Conservation (phyloP, 2,888 invertebrate genomes). For the Chydorus sphaericus region DNA sequence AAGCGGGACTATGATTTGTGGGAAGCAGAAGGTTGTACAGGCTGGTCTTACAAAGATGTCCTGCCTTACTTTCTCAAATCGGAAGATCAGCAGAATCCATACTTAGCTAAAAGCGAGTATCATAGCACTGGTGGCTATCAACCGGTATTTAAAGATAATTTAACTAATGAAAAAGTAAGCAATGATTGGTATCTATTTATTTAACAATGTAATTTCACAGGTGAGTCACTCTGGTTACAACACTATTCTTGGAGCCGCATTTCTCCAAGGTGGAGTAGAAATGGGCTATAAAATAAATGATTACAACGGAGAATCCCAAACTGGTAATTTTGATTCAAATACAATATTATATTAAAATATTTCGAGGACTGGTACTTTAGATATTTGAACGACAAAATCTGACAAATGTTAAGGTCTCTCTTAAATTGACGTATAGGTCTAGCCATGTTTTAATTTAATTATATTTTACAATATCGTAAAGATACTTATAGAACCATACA, state of each 20-base stretch:
- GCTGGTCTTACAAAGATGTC: slow-evolving; percentile 71
- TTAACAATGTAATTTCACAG: too few relatives aligned
- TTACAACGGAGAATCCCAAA: slow-evolving; percentile 71
- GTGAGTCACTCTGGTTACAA: slow-evolving; percentile 15
- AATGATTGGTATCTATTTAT: too few relatives aligned
- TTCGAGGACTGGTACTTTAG: too few relatives aligned
- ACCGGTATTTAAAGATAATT: slow-evolving; percentile 42
- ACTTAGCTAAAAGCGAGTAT: slow-evolving; percentile 60
- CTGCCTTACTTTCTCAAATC: slow-evolving; percentile 62
- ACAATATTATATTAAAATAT: background rate
- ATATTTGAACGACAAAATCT: too few relatives aligned
- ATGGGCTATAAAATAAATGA: slow-evolving; percentile 58
- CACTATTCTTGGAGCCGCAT: slow-evolving; percentile 22
- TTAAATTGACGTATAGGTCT: too few relatives aligned
- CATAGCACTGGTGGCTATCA: slow-evolving; percentile 38
- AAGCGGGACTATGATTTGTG: slow-evolving; percentile 73
- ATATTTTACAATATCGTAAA: too few relatives aligned
- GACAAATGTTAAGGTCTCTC: too few relatives aligned
- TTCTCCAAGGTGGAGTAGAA: slow-evolving; percentile 22
- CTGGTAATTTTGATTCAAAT: slow-evolving; percentile 39
- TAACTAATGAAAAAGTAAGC: too few relatives aligned
- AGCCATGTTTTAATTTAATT: too few relatives aligned
- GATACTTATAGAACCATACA: too few relatives aligned
- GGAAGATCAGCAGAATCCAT: slow-evolving; percentile 74
- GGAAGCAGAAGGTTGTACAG: slow-evolving; percentile 65